Evolutionary conservation across 2,888 invertebrate species (phyloP), one percentile per base, ranked within the genome.

Genomic region (Norana najaformis): DNA sequence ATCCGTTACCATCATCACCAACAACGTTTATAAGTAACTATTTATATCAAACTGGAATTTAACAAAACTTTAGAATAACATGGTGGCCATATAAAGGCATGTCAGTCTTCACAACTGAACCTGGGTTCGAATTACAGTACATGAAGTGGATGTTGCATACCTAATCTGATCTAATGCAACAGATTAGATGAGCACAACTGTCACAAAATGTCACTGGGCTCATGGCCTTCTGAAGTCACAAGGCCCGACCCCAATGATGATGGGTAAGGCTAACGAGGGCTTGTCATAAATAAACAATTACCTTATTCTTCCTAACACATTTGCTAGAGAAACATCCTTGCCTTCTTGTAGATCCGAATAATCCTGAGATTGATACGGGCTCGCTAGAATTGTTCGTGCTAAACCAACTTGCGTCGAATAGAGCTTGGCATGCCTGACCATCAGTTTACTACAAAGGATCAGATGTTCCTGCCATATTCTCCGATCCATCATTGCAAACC

Each of bases 401-500:
- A 69, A 69, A 69, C 69, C n/a, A 20, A 37, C 35, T 35, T 90
- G 83, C 23, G 89, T 89, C 20, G 91, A 91, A 38, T 41, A 91
- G 23, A 88, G 34, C 83, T 89, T 90, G 39, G 91, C 91, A 23
- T 90, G 91, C 69, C 85, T 90, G 35, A 91, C 91, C 47, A 91
- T 90, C 82, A 89, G 47, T 83, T 85, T 89, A 47, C 91, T 91
- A 85, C 91, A 91, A 34, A 91, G 69, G 88, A 91, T 91, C 39
- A 91, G 90, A 37, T 91, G 91, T 23, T 91, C 91, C 89, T 91
- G 91, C 91, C 91, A 91, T 69, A 89, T n/a, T n/a, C 89, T 53
- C 18, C 91, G 89, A 89, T 91, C 91, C 91, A 91, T 91, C 69
- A 5, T n/a, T 69, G 69, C 69, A n/a, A 30, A 69, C 30, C n/a